A percentile compares a stretch with the other conserved stretches of the same genome.
These are phyloP conservation scores for Ceratoteleas bidentatus DNA, from an alignment of 1,140 invertebrate genomes.

Conservation along the genomic window DNA sequence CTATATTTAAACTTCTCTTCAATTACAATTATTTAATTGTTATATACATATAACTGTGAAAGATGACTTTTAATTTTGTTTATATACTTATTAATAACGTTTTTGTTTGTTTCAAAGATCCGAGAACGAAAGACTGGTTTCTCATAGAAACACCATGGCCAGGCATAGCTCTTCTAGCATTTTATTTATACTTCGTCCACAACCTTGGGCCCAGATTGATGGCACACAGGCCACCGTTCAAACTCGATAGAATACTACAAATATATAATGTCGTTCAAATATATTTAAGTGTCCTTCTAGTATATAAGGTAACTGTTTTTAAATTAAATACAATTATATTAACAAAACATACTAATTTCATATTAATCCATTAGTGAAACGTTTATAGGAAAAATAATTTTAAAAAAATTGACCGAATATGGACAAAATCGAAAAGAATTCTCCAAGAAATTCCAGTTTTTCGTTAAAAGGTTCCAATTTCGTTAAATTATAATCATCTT, in stretches of 20 bases:
- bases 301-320: slow-evolving; percentile 82
- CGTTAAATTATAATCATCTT: no score
- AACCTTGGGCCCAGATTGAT: slow-evolving; percentile 88
- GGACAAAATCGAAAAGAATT: no score
- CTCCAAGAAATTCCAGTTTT: no score
- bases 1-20: no score
- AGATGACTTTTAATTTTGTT: no score
- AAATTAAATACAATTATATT: not conserved
- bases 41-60: no score
- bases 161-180: slow-evolving; percentile 81
- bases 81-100: no score
- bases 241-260: slow-evolving; percentile 87
- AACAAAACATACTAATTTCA: no score
- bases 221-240: slow-evolving; percentile 86
- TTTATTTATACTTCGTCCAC: slow-evolving; percentile 87
- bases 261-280: slow-evolving; percentile 87
- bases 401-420: no score
- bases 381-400: not conserved
- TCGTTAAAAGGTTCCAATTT: no score
- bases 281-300: slow-evolving; percentile 79
- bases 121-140: slow-evolving; percentile 83
- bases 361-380: not conserved
- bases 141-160: slow-evolving; percentile 84
- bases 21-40: no score
- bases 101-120: slow-evolving; percentile 83